A percentile compares a stretch with the other conserved stretches of the same genome.
Conservation (phyloP, 2,113 vertebrate species). For the Gasterosteus nipponicus region DNA sequence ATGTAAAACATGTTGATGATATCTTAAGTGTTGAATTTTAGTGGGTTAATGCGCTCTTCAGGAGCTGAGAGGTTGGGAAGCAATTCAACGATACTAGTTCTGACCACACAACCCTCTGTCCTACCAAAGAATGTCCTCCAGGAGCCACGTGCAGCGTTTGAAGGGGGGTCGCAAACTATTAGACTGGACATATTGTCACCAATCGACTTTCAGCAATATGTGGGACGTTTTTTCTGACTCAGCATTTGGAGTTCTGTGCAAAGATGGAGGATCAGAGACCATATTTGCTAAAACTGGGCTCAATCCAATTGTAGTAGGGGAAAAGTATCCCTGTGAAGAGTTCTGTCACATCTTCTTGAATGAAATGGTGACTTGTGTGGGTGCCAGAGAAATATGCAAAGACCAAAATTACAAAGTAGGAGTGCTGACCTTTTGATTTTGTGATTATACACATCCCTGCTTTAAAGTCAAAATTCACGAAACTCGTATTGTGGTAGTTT, state of each 20-base stretch:
- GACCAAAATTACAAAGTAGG: not conserved
- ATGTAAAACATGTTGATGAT: not conserved
- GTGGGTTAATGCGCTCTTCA: no score
- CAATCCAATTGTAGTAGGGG: not conserved
- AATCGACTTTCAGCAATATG: not conserved
- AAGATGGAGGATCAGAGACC: not conserved
- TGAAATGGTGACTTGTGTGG: not conserved
- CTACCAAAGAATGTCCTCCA: not conserved
- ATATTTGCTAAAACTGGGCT: not conserved
- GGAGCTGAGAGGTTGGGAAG: no score
- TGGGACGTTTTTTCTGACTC: not conserved
- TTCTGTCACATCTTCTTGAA: not conserved
- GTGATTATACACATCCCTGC: constrained; percentile 3
- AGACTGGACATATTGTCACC: not conserved
- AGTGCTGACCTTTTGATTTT: not conserved
- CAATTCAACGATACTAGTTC: not conserved
- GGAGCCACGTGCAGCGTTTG: not conserved
- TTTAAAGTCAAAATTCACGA: constrained; percentile 21
- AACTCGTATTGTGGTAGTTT: constrained; percentile 9
- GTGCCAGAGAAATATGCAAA: constrained; percentile 9
- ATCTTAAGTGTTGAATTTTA: not conserved
- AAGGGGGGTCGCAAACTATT: not conserved
- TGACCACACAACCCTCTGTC: not conserved
- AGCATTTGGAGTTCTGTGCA: not conserved
- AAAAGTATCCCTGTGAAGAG: not conserved